Evolutionary conservation across 2,888 invertebrate species (phyloP).

Genomic region (Tribolium freemani): DNA sequence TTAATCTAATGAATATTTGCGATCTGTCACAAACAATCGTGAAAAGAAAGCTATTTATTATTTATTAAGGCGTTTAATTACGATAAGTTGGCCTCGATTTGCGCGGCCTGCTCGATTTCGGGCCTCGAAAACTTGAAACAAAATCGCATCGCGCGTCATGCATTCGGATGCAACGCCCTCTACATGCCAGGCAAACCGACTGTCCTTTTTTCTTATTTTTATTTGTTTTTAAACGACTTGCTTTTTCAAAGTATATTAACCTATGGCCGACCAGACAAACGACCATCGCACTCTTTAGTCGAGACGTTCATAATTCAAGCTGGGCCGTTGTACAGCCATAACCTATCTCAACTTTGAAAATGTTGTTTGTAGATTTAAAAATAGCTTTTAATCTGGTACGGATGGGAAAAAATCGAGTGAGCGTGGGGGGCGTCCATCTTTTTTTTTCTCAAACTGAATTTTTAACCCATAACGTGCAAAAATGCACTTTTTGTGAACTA

Average conservation of each 20-base stretch:
- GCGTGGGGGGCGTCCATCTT: conserved; percentile 1
- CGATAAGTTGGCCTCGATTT: conserved; percentile 31
- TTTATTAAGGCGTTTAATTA: conserved; percentile 34
- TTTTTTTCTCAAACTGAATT: conserved; percentile 9
- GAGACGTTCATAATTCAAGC: conserved; percentile 44
- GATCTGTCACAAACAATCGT: conserved; percentile 28
- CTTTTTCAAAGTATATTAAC: conserved; percentile 69
- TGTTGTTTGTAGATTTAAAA: conserved; percentile 67
- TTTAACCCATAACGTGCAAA: not conserved
- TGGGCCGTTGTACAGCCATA: conserved; percentile 64
- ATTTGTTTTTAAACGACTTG: conserved; percentile 65
- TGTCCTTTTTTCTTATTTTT: conserved; percentile 57
- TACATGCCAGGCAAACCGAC: conserved; percentile 59
- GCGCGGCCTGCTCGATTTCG: not conserved
- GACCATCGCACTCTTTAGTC: conserved; percentile 46
- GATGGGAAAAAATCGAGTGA: conserved; percentile 34
- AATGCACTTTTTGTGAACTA: not conserved
- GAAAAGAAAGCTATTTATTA: conserved; percentile 41
- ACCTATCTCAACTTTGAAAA: conserved; percentile 68
- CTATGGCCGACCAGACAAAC: conserved; percentile 57
- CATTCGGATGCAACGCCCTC: conserved; percentile 58
- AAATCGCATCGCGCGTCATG: conserved; percentile 33
- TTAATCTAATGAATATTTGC: conserved; percentile 41
- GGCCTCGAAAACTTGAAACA: not conserved
- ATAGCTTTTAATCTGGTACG: conserved; percentile 65